Evolutionary conservation across 2,113 vertebrate species (phyloP).

Genomic region (Girardinichthys multiradiatus): DNA sequence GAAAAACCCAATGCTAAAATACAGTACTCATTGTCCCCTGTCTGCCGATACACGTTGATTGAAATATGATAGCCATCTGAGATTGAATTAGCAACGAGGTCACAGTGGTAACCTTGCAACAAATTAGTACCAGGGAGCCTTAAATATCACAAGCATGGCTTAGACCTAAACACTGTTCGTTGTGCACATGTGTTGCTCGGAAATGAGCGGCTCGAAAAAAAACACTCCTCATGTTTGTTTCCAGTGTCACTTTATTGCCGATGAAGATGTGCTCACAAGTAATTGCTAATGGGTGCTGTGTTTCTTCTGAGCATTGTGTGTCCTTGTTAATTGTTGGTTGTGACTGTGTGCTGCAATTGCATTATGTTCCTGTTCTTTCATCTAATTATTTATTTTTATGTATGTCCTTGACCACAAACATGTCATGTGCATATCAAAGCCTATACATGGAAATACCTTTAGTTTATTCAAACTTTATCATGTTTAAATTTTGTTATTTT

Average conservation of each 20-base stretch:
- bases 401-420: not conserved
- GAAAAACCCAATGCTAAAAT: no score
- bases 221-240: slow-evolving; percentile 9
- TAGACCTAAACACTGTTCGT: slow-evolving; percentile 13
- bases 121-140: slow-evolving; percentile 54
- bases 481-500: not conserved
- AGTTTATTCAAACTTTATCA: no score
- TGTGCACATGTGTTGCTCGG: slow-evolving; percentile 7
- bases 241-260: slow-evolving; percentile 19
- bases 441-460: not conserved
- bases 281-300: slow-evolving; percentile 28
- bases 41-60: slow-evolving; percentile 68
- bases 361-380: not conserved
- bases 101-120: slow-evolving; percentile 58
- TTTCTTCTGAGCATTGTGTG: not conserved
- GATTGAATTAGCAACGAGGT: slow-evolving; percentile 74
- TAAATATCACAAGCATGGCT: slow-evolving; percentile 50
- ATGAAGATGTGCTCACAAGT: slow-evolving; percentile 15
- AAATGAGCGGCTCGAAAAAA: not conserved
- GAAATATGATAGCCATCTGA: slow-evolving; percentile 71
- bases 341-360: not conserved
- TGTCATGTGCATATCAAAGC: not conserved
- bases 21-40: slow-evolving; percentile 57
- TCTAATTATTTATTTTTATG: not conserved
- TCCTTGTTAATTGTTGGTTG: slow-evolving; percentile 15